Percentiles rank a stretch among this genome's conserved stretches.
Conservation (phyloP, 2,888 invertebrate species). For the Hedya salicella region DNA sequence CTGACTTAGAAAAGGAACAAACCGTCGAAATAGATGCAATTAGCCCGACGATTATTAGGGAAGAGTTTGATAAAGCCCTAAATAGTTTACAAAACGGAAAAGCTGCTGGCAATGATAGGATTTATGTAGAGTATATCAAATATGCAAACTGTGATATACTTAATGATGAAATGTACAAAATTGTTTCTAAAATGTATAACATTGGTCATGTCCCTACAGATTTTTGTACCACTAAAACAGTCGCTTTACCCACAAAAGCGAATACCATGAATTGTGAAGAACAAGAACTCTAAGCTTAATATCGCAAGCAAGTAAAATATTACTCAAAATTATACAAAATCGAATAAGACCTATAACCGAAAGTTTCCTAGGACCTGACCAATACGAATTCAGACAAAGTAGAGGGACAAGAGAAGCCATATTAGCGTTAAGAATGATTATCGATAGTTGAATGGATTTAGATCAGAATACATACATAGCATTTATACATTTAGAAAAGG, state of each 20-base stretch:
- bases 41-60: too few species aligned
- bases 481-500: constrained; percentile 1
- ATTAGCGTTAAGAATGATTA: constrained; percentile 1
- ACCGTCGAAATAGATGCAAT: too few species aligned
- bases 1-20: too few species aligned
- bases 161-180: too few species aligned
- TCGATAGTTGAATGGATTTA: not conserved
- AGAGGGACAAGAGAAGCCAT: constrained; percentile 9
- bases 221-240: not conserved
- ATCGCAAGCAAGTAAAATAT: constrained; percentile 1
- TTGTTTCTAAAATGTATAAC: too few species aligned
- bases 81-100: too few species aligned
- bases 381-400: not conserved
- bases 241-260: not conserved
- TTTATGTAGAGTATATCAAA: not conserved
- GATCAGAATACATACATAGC: not conserved
- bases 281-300: not conserved
- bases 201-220: not conserved
- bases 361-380: not conserved
- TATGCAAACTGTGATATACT: not conserved
- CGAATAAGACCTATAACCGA: not conserved
- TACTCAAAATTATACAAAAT: constrained; percentile 3
- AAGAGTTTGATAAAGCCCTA: not conserved
- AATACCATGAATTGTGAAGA: not conserved
- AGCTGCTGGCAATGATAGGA: too few species aligned